Conservation (phyloP, 2,113 vertebrate species). For the Malurus alboscapulatus region DNA sequence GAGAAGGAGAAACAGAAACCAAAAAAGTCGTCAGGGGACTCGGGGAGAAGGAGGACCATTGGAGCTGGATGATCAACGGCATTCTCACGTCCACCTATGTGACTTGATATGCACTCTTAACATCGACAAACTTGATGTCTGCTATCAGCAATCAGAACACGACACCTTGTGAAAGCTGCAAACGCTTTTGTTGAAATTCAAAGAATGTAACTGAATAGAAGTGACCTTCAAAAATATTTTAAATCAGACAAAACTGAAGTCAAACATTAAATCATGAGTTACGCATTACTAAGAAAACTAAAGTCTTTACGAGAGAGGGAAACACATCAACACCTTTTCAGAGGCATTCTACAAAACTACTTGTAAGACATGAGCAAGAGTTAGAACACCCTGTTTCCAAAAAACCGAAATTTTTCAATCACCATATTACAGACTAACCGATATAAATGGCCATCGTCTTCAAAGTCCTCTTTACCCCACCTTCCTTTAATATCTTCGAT, state of each 20-base stretch:
- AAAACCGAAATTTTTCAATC: accelerated
- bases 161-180: background rate
- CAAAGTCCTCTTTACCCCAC: slow-evolving; percentile 85
- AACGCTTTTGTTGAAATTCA: background rate
- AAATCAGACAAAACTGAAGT: background rate
- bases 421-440: slow-evolving; percentile 52
- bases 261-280: background rate
- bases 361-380: background rate
- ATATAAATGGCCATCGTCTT: slow-evolving; percentile 82
- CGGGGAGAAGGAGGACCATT: accelerated
- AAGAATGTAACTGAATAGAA: background rate
- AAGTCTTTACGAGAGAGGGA: background rate
- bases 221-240: background rate
- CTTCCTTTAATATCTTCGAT: slow-evolving; percentile 87
- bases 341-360: background rate
- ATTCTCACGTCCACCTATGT: background rate
- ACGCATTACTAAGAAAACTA: background rate
- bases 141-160: background rate
- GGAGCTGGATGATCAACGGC: background rate
- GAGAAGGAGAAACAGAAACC: background rate
- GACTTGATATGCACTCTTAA: background rate
- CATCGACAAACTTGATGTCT: background rate
- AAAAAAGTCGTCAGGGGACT: background rate
- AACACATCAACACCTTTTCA: background rate
- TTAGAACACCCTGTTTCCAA: background rate